phyloP scores from a whole-genome alignment of 2,113 vertebrate genomes.

The Orycteropus afer region DNA sequence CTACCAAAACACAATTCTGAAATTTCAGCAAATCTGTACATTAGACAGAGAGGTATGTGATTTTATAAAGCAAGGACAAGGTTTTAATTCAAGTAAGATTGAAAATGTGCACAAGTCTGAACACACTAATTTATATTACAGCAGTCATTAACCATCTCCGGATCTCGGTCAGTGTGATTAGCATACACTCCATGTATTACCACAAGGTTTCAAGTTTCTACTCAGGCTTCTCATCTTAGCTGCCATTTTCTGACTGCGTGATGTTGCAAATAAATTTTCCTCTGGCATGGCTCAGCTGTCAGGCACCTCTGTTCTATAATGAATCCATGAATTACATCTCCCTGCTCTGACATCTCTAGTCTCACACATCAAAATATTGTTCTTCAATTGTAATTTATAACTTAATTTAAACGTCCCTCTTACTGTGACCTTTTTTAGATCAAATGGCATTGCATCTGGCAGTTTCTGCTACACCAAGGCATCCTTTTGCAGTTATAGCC shows the following conservation, averaged over 20 bases:
- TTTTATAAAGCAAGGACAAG: neutral
- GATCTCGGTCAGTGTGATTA: slow-evolving; percentile 65
- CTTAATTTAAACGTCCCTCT: slow-evolving; percentile 89
- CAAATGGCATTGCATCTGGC: slow-evolving; percentile 83
- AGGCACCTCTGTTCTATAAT: slow-evolving; percentile 87
- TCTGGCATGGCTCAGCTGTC: slow-evolving; percentile 90
- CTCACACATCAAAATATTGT: slow-evolving; percentile 91
- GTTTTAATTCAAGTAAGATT: slow-evolving; percentile 62
- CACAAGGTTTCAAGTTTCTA: slow-evolving; percentile 64
- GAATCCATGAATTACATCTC: slow-evolving; percentile 90
- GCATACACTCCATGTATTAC: slow-evolving; percentile 68
- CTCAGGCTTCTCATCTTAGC: slow-evolving; percentile 76
- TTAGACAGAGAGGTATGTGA: neutral
- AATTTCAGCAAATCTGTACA: neutral
- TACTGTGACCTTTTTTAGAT: slow-evolving; percentile 86
- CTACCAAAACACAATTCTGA: slow-evolving; percentile 47
- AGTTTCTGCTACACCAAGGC: slow-evolving; percentile 79
- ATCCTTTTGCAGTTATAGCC: slow-evolving; percentile 84
- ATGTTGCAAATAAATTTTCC: slow-evolving; percentile 87
- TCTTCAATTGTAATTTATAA: slow-evolving; percentile 91
- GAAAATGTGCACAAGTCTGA: slow-evolving; percentile 1
- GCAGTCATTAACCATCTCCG: slow-evolving; percentile 43
- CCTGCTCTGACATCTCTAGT: slow-evolving; percentile 87
- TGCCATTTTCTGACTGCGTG: slow-evolving; percentile 84
- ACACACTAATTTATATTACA: slow-evolving; percentile 43